Evolutionary conservation across 2,888 invertebrate genomes (phyloP).

Genomic region (Drosophila subquinaria): DNA sequence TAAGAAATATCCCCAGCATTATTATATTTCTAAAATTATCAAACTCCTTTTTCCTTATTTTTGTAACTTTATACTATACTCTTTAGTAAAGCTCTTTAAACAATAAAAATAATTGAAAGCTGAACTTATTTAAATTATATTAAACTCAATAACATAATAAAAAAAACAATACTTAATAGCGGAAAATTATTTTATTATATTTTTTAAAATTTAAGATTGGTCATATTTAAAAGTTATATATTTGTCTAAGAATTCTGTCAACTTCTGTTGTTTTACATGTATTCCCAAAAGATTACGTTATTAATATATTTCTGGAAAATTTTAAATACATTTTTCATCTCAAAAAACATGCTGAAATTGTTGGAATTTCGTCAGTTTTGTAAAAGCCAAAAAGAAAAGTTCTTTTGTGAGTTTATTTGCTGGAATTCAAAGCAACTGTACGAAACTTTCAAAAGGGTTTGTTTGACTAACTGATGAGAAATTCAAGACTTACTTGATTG

Average conservation of each 20-base stretch:
- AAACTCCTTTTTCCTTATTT: too few relatives aligned
- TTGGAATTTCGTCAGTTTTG: neutral
- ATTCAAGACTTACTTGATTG: neutral
- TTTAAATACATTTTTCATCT: slow-evolving; percentile 3
- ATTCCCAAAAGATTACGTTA: neutral
- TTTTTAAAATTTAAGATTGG: neutral
- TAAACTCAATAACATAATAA: too few relatives aligned
- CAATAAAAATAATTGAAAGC: neutral
- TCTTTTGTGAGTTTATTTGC: neutral
- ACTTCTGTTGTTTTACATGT: neutral
- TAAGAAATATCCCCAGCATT: too few relatives aligned
- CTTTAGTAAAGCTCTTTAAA: neutral
- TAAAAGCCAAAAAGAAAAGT: neutral
- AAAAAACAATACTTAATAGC: neutral
- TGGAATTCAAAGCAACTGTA: neutral
- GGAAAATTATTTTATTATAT: neutral
- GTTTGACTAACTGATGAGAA: neutral
- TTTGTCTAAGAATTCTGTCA: neutral
- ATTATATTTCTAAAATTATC: too few relatives aligned
- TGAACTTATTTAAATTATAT: too few relatives aligned
- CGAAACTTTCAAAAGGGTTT: neutral
- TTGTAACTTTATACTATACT: too few relatives aligned
- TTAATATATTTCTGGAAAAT: neutral
- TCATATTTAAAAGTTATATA: neutral
- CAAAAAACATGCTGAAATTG: slow-evolving; percentile 7